Evolutionary conservation across 2,113 vertebrate species (phyloP).

Genomic region (Ictidomys tridecemlineatus): DNA sequence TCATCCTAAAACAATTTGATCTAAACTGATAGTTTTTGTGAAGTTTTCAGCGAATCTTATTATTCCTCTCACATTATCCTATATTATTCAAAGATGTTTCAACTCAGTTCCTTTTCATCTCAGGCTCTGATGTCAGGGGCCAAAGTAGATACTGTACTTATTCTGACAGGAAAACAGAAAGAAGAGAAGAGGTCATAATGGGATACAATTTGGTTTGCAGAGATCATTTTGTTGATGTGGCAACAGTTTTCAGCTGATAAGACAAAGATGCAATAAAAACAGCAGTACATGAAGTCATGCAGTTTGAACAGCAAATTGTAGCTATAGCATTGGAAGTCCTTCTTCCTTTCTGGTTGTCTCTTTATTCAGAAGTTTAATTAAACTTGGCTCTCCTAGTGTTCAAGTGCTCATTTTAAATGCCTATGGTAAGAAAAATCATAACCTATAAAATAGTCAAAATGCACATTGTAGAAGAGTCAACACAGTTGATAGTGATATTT

Average conservation of each 20-base stretch:
- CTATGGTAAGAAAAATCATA: constrained; percentile 73
- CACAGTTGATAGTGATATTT: constrained; percentile 66
- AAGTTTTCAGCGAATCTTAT: not conserved
- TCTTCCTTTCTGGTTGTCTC: constrained; percentile 60
- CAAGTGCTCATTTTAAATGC: constrained; percentile 67
- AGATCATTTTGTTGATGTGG: constrained; percentile 53
- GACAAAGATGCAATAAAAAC: constrained; percentile 44
- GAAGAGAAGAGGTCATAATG: constrained; percentile 23
- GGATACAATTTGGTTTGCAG: constrained; percentile 2
- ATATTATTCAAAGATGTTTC: not conserved
- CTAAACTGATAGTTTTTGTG: constrained; percentile 36
- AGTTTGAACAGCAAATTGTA: constrained; percentile 51
- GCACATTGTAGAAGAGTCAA: constrained; percentile 62
- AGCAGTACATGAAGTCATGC: not conserved
- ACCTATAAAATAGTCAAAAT: constrained; percentile 73
- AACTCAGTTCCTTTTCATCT: constrained; percentile 37
- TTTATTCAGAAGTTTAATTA: constrained; percentile 77
- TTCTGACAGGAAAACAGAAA: constrained; percentile 15
- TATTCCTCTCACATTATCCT: not conserved
- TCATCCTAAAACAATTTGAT: not conserved
- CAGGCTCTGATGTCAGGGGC: constrained; percentile 40
- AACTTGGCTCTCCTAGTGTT: constrained; percentile 70
- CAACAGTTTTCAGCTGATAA: constrained; percentile 57
- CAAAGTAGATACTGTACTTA: not conserved
- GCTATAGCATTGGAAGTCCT: not conserved